Evolutionary conservation across 1,140 invertebrate genomes (phyloP).

Genomic region (Zaprionus inermis): DNA sequence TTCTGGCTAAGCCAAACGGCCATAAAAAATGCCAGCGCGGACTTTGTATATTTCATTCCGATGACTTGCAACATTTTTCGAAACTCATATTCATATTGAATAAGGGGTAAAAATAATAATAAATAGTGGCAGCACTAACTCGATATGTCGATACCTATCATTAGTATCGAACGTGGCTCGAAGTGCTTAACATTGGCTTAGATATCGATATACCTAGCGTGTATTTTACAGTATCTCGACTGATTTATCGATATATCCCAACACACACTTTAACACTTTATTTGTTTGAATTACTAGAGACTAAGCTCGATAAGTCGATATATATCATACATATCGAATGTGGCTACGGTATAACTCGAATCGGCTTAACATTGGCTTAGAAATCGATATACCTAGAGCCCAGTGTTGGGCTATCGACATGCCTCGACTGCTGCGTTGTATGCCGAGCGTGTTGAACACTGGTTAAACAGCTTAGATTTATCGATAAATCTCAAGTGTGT

Average conservation of each 20-base stretch:
- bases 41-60: conserved; percentile 4
- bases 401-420: no score
- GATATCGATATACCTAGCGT: not conserved
- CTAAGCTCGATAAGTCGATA: not conserved
- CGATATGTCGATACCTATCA: no score
- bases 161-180: no score
- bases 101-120: not conserved
- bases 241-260: no score
- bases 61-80: not conserved
- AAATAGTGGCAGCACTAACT: not conserved
- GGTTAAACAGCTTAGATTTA: not conserved
- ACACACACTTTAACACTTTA: no score
- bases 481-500: conserved; percentile 9
- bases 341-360: no score
- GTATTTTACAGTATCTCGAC: no score
- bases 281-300: no score
- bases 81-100: not conserved
- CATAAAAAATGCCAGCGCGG: not conserved
- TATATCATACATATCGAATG: no score
- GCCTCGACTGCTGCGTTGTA: not conserved
- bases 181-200: no score
- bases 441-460: not conserved
- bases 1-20: conserved; percentile 10
- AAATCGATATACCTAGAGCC: not conserved
- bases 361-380: no score